Conservation (phyloP, 2,797 vertebrate species). For the Ctenopoma kingsleyae region DNA sequence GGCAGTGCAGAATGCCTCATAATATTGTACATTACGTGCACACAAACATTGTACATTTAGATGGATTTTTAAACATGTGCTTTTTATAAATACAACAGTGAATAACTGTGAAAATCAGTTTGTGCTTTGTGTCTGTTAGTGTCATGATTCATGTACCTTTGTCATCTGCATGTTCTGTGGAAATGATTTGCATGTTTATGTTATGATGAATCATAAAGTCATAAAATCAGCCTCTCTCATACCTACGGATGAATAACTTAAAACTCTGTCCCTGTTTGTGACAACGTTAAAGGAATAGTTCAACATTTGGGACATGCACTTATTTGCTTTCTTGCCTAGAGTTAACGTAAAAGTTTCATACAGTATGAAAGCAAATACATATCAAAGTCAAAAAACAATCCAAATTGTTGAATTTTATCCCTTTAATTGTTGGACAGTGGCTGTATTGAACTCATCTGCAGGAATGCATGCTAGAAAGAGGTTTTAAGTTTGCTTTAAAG, state of each 20-base stretch:
- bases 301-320: background rate
- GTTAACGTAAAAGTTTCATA: no score
- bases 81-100: constrained; percentile 1
- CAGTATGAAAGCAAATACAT: background rate
- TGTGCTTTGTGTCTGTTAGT: constrained; percentile 15
- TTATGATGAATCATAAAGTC: no score
- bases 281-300: constrained; percentile 2
- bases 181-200: constrained; percentile 40
- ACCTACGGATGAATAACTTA: background rate
- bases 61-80: background rate
- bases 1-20: background rate
- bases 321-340: background rate
- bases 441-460: constrained; percentile 10
- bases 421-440: background rate
- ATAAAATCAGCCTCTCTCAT: no score
- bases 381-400: no score
- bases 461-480: background rate
- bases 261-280: no score
- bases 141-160: constrained; percentile 13
- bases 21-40: no score
- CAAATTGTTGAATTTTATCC: background rate
- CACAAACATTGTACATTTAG: constrained; percentile 14
- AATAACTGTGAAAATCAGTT: background rate
- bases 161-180: constrained; percentile 22
- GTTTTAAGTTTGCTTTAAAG: constrained; percentile 18